Conservation (phyloP, 2,113 vertebrate genomes). For the Mesitornis unicolor region DNA sequence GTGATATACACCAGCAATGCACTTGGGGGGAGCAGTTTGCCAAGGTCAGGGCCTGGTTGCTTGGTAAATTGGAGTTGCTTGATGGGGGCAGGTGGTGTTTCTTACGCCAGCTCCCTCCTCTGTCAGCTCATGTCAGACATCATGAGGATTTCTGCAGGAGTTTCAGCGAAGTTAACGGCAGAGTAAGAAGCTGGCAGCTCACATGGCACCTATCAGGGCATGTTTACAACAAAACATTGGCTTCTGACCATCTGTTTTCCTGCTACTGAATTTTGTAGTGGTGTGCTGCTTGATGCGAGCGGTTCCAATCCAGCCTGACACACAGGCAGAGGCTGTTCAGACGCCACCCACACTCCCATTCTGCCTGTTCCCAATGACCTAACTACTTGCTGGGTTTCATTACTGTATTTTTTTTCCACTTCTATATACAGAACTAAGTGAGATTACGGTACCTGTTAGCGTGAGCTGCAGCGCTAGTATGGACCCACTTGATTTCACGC, state of each 20-base stretch:
- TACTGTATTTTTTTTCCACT: neutral
- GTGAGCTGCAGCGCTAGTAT: neutral
- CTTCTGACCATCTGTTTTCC: neutral
- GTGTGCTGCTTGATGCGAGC: neutral
- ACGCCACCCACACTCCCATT: conserved; percentile 12
- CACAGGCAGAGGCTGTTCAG: neutral
- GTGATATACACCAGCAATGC: too few relatives aligned
- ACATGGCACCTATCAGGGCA: neutral
- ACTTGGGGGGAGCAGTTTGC: too few relatives aligned
- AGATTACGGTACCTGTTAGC: neutral
- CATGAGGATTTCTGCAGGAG: neutral
- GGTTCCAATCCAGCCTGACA: neutral
- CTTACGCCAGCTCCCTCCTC: neutral
- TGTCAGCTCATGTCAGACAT: neutral
- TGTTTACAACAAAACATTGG: neutral
- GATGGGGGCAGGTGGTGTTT: neutral
- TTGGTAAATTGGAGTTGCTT: neutral
- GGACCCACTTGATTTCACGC: neutral
- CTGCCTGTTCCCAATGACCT: neutral
- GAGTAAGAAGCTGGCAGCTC: neutral
- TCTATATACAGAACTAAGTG: neutral
- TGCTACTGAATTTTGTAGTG: neutral
- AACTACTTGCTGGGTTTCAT: neutral
- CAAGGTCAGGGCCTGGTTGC: neutral
- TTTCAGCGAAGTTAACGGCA: neutral